Conservation (phyloP, 1,140 invertebrate species). For the Apis dorsata region DNA sequence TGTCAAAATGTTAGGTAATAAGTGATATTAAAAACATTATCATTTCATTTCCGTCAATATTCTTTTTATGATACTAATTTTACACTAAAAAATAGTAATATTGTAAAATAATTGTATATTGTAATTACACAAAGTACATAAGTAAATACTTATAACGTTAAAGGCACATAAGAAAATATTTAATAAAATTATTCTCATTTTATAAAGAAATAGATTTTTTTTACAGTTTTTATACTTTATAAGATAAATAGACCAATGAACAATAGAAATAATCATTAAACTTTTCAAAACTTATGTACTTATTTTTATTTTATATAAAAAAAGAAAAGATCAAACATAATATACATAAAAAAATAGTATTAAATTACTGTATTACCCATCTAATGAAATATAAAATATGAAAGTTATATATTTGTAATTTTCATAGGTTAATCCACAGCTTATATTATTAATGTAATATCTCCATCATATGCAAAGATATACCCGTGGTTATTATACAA, state of each 20-base stretch:
- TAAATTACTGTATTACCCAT: constrained; percentile 40
- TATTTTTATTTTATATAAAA: constrained; percentile 30
- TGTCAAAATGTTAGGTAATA: constrained; percentile 36
- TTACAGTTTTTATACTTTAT: not conserved
- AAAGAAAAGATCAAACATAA: constrained; percentile 21
- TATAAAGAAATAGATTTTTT: constrained; percentile 13
- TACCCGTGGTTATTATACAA: constrained; percentile 49
- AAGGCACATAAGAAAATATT: constrained; percentile 16
- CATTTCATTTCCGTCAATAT: not conserved
- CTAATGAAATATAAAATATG: constrained; percentile 22
- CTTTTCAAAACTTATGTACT: not conserved
- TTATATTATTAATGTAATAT: constrained; percentile 25
- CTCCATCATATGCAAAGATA: constrained; percentile 49
- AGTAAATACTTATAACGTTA: constrained; percentile 33
- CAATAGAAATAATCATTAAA: constrained; percentile 12
- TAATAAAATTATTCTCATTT: constrained; percentile 25
- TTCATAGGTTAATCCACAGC: not conserved
- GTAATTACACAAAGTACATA: constrained; percentile 15
- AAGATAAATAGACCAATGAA: constrained; percentile 2
- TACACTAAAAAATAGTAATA: not conserved
- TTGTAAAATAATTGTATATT: constrained; percentile 16
- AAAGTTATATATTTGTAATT: constrained; percentile 31
- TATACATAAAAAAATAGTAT: constrained; percentile 34
- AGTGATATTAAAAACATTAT: constrained; percentile 15
- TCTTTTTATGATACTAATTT: constrained; percentile 29